Base-by-base conservation (phyloP, 2,797 vertebrate species). In the Liparis tanakae region DNA sequence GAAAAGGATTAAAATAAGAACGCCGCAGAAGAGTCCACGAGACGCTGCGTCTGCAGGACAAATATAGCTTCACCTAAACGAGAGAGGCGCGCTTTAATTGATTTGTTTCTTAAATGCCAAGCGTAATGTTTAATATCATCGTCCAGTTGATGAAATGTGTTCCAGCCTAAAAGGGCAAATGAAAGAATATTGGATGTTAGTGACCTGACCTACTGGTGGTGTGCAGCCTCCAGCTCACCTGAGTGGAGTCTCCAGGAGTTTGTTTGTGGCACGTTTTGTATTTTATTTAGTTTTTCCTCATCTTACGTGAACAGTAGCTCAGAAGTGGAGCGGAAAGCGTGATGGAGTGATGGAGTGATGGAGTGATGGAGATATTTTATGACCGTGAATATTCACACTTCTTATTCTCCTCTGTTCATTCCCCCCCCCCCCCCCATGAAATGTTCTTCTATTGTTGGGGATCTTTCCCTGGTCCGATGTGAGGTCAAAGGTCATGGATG, bases 261-360 rank as follows among this genome's bases (percentile, higher is more conserved):
- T 51, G 7, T 36, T 14, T 14, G 17, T 37, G n/a, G 7, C 10
- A 5, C 53, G 37, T 25, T 41, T 70, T 54, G 63, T 54, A 20
- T 20, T 58, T 20, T 20, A n/a, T 18, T 55, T 46, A n/a, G 39
- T 72, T 59, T 59, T 18, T 51, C 7, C 18, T 61, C 43, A 37
- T 57, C 44, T 63, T 10, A 69, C 54, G 8, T 54, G n/a, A 67
- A 50, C 14, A 55, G 6, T 41, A 63, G 44, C 57, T 59, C 10
- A 0, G 56, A 6, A 64, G 3, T 58, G 25, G 17, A 60, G 36
- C 17, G 22, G n/a, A n/a, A n/a, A n/a, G n/a, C n/a, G n/a, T n/a
- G n/a, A n/a, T n/a, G n/a, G n/a, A n/a, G n/a, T n/a, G n/a, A n/a
- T n/a, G n/a, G n/a, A n/a, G n/a, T n/a, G n/a, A n/a, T 58, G 25